Evolutionary conservation across 1,140 invertebrate genomes (phyloP).

Genomic region (Drosophila sturtevanti): DNA sequence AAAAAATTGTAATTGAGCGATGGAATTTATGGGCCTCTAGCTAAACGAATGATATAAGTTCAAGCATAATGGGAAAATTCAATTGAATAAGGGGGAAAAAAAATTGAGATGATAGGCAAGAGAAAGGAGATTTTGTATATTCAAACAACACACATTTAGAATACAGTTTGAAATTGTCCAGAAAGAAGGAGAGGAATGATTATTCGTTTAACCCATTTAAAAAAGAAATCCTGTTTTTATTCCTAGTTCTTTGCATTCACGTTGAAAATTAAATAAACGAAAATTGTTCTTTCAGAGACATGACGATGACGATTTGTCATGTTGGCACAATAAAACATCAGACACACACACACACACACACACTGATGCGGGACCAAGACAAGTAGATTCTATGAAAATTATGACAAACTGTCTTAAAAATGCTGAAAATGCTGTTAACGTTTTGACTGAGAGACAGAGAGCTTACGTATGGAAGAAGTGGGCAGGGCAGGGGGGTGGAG

Average conservation of each 20-base stretch:
- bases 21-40: constrained; percentile 39
- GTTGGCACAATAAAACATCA: constrained; percentile 75
- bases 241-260: too few relatives aligned
- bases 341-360: constrained; percentile 26
- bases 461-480: neutral
- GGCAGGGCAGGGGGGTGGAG: too few relatives aligned
- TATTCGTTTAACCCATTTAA: constrained; percentile 63
- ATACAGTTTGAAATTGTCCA: too few relatives aligned
- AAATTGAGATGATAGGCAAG: neutral
- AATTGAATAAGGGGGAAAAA: constrained; percentile 23
- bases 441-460: constrained; percentile 52
- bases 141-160: too few relatives aligned
- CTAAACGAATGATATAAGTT: constrained; percentile 26
- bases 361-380: constrained; percentile 2
- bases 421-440: constrained; percentile 79
- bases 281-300: constrained; percentile 44
- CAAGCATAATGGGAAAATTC: constrained; percentile 32
- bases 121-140: neutral
- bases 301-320: constrained; percentile 71
- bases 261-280: constrained; percentile 71
- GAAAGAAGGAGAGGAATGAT: neutral
- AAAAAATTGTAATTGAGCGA: constrained; percentile 62
- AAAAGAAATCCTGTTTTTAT: neutral
- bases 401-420: constrained; percentile 80
- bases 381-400: constrained; percentile 72